phyloP scores from a whole-genome alignment of 2,797 vertebrate species.

The Scarus forsteni region DNA sequence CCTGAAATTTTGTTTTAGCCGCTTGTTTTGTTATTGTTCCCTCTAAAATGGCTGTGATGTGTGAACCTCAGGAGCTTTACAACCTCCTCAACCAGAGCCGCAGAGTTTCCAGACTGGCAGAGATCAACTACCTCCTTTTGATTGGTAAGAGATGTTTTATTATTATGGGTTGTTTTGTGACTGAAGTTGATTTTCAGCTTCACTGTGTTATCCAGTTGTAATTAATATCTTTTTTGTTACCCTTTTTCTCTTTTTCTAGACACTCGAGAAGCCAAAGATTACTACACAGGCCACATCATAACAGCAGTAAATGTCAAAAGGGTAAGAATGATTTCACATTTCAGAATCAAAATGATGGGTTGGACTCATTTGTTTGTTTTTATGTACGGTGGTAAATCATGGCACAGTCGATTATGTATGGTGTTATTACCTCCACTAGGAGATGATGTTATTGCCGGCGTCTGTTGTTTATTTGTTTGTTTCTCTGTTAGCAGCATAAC shows the following conservation, averaged over 20 bases:
- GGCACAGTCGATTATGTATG: no score
- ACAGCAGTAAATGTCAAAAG: constrained; percentile 84
- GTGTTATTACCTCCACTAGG: no score
- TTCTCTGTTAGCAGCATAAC: no score
- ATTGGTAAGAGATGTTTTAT: constrained; percentile 82
- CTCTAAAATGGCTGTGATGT: constrained; percentile 80
- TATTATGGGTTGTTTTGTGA: neutral
- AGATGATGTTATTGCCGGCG: no score
- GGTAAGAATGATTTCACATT: constrained; percentile 68
- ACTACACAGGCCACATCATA: constrained; percentile 86
- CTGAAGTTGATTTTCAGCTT: neutral
- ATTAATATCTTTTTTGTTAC: neutral
- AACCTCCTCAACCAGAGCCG: constrained; percentile 88
- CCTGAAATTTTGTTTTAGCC: neutral
- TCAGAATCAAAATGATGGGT: neutral
- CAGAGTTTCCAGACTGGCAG: constrained; percentile 80
- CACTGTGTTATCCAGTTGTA: neutral
- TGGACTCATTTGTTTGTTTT: no score
- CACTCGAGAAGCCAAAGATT: constrained; percentile 85
- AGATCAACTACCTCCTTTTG: constrained; percentile 89
- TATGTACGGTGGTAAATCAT: no score
- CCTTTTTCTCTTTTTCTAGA: constrained; percentile 77
- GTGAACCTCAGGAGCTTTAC: constrained; percentile 85
- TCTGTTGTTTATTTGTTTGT: no score
- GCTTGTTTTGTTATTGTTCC: neutral